A percentile compares a stretch with the other conserved stretches of the same genome.
phyloP scores from a whole-genome alignment of 1,140 invertebrate genomes.

The Tetramorium parvispinum region DNA sequence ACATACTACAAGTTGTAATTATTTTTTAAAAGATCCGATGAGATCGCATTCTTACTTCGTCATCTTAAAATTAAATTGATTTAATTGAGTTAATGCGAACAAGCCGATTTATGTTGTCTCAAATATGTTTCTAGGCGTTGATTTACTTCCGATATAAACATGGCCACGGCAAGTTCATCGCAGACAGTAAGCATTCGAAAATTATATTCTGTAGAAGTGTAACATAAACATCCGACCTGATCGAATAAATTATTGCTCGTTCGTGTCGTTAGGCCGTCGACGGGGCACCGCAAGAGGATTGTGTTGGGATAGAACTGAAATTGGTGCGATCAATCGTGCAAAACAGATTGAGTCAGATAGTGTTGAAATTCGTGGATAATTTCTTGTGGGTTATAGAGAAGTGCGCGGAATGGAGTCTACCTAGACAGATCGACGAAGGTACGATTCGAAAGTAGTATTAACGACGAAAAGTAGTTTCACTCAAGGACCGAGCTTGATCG shows the following conservation, averaged over 20 bases:
- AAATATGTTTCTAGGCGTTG: not conserved
- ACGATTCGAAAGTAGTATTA: not conserved
- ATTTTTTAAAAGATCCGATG: too few relatives aligned
- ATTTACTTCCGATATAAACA: not conserved
- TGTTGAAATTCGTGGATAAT: constrained; percentile 84
- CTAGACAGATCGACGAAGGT: constrained; percentile 64
- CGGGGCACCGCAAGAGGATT: constrained; percentile 32
- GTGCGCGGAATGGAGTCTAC: constrained; percentile 87
- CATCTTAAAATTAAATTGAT: constrained; percentile 1
- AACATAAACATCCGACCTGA: too few relatives aligned
- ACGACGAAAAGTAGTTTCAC: not conserved
- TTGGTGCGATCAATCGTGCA: constrained; percentile 65
- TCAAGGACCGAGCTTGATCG: not conserved
- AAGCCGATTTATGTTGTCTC: not conserved
- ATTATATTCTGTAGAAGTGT: not conserved
- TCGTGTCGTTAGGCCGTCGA: not conserved
- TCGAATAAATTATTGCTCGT: not conserved
- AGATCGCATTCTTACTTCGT: not conserved
- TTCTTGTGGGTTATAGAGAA: constrained; percentile 86
- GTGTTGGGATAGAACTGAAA: not conserved
- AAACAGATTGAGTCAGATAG: constrained; percentile 82
- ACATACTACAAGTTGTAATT: too few relatives aligned
- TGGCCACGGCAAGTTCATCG: constrained; percentile 8
- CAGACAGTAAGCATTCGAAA: not conserved
- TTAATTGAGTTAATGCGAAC: not conserved